Evolutionary conservation across 2,797 vertebrate genomes (phyloP).

Genomic region (Betta splendens): DNA sequence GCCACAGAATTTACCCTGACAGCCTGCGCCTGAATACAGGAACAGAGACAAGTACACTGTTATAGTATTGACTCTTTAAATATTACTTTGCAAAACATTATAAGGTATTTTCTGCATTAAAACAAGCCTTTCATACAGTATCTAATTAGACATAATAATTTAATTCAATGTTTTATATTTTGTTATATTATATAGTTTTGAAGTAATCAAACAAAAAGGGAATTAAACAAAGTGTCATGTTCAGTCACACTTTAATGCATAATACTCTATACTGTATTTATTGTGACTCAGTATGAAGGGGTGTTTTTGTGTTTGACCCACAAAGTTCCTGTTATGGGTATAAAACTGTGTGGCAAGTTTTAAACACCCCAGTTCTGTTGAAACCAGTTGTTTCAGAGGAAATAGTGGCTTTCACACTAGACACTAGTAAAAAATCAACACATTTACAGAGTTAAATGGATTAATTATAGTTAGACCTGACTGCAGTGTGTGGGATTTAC

Average conservation of each 20-base stretch:
- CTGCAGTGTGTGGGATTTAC: slow-evolving; percentile 51
- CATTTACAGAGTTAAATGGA: no score
- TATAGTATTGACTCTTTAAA: background rate
- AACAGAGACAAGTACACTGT: slow-evolving; percentile 16
- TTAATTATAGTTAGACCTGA: no score
- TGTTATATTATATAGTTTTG: background rate
- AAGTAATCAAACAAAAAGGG: background rate
- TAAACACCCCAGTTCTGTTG: background rate
- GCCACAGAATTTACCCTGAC: slow-evolving; percentile 90
- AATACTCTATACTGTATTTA: background rate
- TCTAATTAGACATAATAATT: no score
- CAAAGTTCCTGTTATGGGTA: slow-evolving; percentile 25
- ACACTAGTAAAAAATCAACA: no score
- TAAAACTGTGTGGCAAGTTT: background rate
- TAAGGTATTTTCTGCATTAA: background rate
- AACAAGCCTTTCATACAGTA: background rate
- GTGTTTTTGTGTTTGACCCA: background rate
- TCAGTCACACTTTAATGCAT: background rate
- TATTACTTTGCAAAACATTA: background rate
- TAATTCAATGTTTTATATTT: no score
- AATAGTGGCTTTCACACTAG: no score
- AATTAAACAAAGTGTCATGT: background rate
- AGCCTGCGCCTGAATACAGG: slow-evolving; percentile 79
- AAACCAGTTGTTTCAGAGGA: no score
- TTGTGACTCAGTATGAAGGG: background rate